Evolutionary conservation across 2,888 invertebrate species (phyloP).

Genomic region (Lasioglossum oenotherae): DNA sequence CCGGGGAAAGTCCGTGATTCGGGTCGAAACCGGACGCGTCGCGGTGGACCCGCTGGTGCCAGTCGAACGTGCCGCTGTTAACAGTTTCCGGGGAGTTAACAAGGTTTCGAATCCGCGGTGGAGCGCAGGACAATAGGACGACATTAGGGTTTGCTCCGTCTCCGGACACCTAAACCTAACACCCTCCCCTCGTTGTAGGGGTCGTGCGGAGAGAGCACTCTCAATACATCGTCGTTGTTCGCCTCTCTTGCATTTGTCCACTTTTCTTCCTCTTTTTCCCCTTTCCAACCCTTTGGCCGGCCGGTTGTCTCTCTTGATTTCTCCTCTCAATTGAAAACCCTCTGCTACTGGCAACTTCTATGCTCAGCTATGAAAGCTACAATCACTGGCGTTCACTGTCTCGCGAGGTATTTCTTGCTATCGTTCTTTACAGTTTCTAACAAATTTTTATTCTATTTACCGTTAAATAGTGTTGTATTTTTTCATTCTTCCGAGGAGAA

Average conservation of each 20-base stretch:
- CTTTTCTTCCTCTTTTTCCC: not conserved
- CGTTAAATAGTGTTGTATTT: not conserved
- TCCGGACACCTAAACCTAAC: slow-evolving; percentile 70
- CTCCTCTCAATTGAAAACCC: not conserved
- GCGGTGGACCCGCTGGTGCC: slow-evolving; percentile 50
- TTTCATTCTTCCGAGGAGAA: not conserved
- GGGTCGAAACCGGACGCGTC: slow-evolving; percentile 56
- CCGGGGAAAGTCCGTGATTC: slow-evolving; percentile 64
- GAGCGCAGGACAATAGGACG: slow-evolving; percentile 79
- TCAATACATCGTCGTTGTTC: slow-evolving; percentile 38
- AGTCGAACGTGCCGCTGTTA: slow-evolving; percentile 79
- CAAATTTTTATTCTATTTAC: not conserved
- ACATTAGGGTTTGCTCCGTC: slow-evolving; percentile 76
- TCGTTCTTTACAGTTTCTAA: not conserved
- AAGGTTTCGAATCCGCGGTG: slow-evolving; percentile 79
- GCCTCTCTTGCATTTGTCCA: not conserved
- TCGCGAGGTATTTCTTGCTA: not conserved
- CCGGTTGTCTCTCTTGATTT: not conserved
- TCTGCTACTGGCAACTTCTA: not conserved
- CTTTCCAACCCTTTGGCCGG: not conserved
- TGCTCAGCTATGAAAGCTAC: not conserved
- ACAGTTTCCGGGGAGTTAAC: slow-evolving; percentile 83
- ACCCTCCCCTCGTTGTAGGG: slow-evolving; percentile 48
- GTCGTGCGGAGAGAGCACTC: slow-evolving; percentile 12
- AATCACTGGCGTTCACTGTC: not conserved